A percentile compares a stretch with the other conserved stretches of the same genome.
Evolutionary conservation across 2,888 invertebrate genomes (phyloP).

Genomic region (Parnassius glacialis): DNA sequence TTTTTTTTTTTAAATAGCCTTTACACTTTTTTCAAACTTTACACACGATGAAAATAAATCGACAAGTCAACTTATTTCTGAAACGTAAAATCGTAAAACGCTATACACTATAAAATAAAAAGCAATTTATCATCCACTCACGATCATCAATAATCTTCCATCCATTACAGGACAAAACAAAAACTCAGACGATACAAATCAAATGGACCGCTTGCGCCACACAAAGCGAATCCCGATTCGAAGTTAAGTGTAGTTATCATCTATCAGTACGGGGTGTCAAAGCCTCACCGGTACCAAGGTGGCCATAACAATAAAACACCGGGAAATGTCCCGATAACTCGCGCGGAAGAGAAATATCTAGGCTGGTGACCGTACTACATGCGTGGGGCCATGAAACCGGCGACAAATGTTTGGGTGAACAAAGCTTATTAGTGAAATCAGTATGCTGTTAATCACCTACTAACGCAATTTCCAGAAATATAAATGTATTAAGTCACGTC

Average conservation of each 20-base stretch:
- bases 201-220: constrained; percentile 20
- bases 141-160: constrained; percentile 8
- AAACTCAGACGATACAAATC: constrained; percentile 16
- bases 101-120: neutral
- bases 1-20: no score
- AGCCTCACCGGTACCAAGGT: constrained; percentile 25
- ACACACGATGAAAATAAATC: no score
- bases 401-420: neutral
- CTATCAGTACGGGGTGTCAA: constrained; percentile 21
- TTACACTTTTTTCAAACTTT: no score
- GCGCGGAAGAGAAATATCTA: constrained; percentile 47
- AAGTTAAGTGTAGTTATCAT: constrained; percentile 25
- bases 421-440: no score
- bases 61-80: no score
- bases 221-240: constrained; percentile 19
- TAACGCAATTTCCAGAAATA: no score
- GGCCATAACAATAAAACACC: constrained; percentile 42
- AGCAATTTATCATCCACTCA: constrained; percentile 1
- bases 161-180: constrained; percentile 12
- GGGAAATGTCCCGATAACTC: constrained; percentile 34
- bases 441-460: no score
- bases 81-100: no score
- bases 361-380: constrained; percentile 27
- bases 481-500: no score
- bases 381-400: constrained; percentile 23